Evolutionary conservation across 2,888 invertebrate species (phyloP).

Genomic region (Nomada goodeniana): DNA sequence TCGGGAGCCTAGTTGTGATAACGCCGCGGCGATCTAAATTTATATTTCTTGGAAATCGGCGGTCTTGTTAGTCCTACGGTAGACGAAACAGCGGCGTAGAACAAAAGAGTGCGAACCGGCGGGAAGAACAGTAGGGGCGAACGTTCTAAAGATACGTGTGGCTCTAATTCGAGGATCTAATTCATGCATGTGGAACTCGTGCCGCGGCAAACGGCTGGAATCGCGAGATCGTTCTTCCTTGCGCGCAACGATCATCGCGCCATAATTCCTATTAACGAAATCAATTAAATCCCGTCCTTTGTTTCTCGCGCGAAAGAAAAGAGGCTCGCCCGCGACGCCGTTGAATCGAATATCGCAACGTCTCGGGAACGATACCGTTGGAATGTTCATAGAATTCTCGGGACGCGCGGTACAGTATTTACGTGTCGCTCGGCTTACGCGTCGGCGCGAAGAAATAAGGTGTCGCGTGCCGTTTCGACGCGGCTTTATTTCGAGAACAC

Average conservation of each 20-base stretch:
- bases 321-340: too few species aligned
- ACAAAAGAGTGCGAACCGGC: conserved; percentile 54
- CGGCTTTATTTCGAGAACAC: conserved; percentile 70
- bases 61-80: conserved; percentile 40
- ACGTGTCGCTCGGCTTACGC: conserved; percentile 21
- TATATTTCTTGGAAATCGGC: conserved; percentile 42
- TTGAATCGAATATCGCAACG: background rate
- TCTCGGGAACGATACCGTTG: background rate
- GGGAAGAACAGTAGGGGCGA: conserved; percentile 60
- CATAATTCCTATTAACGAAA: background rate
- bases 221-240: conserved; percentile 15
- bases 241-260: too few species aligned
- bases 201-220: conserved; percentile 33
- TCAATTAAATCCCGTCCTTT: background rate
- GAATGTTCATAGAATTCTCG: conserved; percentile 33
- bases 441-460: conserved; percentile 45
- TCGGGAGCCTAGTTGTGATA: too few species aligned
- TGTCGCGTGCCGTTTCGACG: conserved; percentile 58
- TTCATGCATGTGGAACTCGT: conserved; percentile 56
- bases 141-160: conserved; percentile 71
- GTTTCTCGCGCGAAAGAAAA: background rate
- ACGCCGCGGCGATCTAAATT: conserved; percentile 21
- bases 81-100: conserved; percentile 44
- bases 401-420: conserved; percentile 25
- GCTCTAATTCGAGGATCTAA: conserved; percentile 72